A percentile compares a stretch with the other conserved stretches of the same genome.
Evolutionary conservation across 2,113 vertebrate species (phyloP).

Genomic region (Eptesicus fuscus): DNA sequence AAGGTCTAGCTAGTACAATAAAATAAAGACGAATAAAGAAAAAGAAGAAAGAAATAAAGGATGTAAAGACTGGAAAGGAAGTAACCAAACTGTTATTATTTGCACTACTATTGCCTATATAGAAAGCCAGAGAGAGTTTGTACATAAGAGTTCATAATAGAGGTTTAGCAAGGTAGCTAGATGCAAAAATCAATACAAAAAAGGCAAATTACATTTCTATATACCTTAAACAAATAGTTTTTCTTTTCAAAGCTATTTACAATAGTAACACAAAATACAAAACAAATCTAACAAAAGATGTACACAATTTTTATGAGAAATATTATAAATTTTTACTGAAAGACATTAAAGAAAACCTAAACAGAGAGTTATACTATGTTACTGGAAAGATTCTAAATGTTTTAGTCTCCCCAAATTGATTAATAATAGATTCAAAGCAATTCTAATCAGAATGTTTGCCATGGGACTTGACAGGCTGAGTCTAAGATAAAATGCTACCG

Average conservation of each 20-base stretch:
- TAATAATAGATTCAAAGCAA: conserved; percentile 43
- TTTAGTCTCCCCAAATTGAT: conserved; percentile 31
- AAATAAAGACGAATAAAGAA: not conserved
- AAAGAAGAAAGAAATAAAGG: not conserved
- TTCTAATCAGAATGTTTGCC: conserved; percentile 43
- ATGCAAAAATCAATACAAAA: not conserved
- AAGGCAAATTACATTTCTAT: not conserved
- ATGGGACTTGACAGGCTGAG: conserved; percentile 43
- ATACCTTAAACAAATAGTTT: not conserved
- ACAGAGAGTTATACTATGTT: not conserved
- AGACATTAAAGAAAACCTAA: conserved; percentile 41
- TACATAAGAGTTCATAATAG: not conserved
- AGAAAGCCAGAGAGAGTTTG: not conserved
- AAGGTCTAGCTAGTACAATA: not conserved
- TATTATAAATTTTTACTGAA: conserved; percentile 30
- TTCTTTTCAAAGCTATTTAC: not conserved
- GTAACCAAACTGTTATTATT: not conserved
- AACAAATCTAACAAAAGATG: conserved; percentile 2
- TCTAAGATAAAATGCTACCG: conserved; percentile 18
- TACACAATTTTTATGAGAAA: conserved; percentile 14
- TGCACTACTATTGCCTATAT: not conserved
- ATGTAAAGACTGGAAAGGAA: not conserved
- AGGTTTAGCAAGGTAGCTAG: not conserved
- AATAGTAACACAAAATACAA: not conserved
- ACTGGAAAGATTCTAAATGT: not conserved